phyloP scores from a whole-genome alignment of 2,797 vertebrate genomes.

The Lagodon rhomboides region DNA sequence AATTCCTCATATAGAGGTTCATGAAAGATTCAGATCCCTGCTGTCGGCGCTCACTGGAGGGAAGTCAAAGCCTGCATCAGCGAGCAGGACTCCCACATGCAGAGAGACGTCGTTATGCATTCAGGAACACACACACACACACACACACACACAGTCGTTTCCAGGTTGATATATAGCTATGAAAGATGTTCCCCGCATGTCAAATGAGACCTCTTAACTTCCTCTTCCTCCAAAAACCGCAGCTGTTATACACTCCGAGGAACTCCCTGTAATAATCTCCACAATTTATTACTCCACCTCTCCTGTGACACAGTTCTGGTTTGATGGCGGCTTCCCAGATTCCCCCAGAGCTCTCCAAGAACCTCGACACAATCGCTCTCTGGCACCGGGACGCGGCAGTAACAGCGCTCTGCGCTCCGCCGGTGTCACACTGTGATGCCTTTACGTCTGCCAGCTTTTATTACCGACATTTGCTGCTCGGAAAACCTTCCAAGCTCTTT shows the following conservation, averaged over 20 bases:
- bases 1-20: slow-evolving; percentile 17
- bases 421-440: slow-evolving; percentile 55
- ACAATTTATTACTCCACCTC: slow-evolving; percentile 60
- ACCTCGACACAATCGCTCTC: slow-evolving; percentile 43
- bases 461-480: slow-evolving; percentile 60
- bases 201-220: slow-evolving; percentile 34
- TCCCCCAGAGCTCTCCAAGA: slow-evolving; percentile 67
- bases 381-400: slow-evolving; percentile 31
- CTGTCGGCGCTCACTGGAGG: slow-evolving; percentile 26
- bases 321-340: slow-evolving; percentile 69
- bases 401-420: slow-evolving; percentile 40
- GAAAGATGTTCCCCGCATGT: slow-evolving; percentile 26
- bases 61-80: slow-evolving; percentile 22
- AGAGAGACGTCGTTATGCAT: slow-evolving; percentile 13
- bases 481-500: slow-evolving; percentile 28
- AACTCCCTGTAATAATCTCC: slow-evolving; percentile 61
- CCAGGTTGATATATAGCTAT: slow-evolving; percentile 8
- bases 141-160: slow-evolving; percentile 8
- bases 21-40: slow-evolving; percentile 65
- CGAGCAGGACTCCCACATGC: slow-evolving; percentile 14
- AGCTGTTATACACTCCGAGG: slow-evolving; percentile 36
- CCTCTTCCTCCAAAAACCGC: slow-evolving; percentile 21
- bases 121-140: slow-evolving; percentile 25
- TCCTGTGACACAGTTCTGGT: slow-evolving; percentile 67
- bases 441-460: slow-evolving; percentile 64